Percentiles rank a stretch among this genome's conserved stretches.
phyloP scores from a whole-genome alignment of 1,140 invertebrate species.

The Agrypnia vestita region DNA sequence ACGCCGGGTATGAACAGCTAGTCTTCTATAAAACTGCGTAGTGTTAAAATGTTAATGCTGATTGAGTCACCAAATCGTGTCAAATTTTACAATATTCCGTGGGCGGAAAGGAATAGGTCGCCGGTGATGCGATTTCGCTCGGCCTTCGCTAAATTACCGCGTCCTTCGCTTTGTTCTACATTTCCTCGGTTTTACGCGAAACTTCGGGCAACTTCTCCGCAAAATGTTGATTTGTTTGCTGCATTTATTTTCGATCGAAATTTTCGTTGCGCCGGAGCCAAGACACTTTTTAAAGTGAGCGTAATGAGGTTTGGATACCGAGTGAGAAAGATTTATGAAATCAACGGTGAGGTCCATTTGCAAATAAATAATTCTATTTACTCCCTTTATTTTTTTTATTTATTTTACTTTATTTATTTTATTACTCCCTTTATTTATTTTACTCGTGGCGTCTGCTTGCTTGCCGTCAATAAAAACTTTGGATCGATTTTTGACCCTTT shows the following conservation, averaged over 20 bases:
- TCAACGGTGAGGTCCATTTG: background rate
- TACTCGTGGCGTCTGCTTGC: no score
- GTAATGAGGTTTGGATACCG: conserved; percentile 12
- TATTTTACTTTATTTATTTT: no score
- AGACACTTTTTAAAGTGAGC: background rate
- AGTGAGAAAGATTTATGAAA: background rate
- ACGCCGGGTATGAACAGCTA: no score
- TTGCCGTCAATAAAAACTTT: no score
- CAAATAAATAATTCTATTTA: background rate
- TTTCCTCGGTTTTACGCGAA: conserved; percentile 29
- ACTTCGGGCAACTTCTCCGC: background rate
- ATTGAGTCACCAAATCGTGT: no score
- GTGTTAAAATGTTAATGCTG: no score
- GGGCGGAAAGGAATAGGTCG: no score
- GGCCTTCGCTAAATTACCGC: conserved; percentile 31
- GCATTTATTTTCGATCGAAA: conserved; percentile 9
- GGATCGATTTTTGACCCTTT: no score
- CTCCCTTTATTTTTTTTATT: no score
- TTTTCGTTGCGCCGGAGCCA: background rate
- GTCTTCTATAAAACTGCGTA: no score
- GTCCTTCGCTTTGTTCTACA: conserved; percentile 34
- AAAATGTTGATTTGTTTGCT: conserved; percentile 17
- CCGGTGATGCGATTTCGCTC: background rate
- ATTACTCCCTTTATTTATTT: no score
- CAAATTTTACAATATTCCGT: no score